Percentiles rank a stretch among this genome's conserved stretches.
Evolutionary conservation across 2,888 invertebrate species (phyloP).

Genomic region (Pteria penguin): DNA sequence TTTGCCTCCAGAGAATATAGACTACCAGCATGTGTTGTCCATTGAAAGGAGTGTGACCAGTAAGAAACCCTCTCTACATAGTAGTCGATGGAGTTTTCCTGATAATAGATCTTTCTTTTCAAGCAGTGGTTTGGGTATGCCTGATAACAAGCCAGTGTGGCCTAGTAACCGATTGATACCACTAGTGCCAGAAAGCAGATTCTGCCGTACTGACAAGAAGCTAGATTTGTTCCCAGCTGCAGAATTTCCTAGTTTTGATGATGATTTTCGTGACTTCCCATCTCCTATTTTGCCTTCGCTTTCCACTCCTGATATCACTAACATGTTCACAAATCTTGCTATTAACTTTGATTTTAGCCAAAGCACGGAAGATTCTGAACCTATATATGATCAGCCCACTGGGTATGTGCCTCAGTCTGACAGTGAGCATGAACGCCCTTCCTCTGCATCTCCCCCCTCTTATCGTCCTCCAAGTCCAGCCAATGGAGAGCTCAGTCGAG

Average conservation of each 20-base stretch:
- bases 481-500: constrained; percentile 79
- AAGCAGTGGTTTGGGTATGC: neutral
- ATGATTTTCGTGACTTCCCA: neutral
- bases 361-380: constrained; percentile 78
- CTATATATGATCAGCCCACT: constrained; percentile 85
- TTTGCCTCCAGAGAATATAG: too few species aligned
- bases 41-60: too few species aligned
- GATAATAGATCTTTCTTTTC: neutral
- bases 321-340: neutral
- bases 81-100: too few species aligned
- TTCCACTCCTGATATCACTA: neutral
- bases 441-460: constrained; percentile 80
- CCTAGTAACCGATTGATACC: neutral
- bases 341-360: constrained; percentile 51
- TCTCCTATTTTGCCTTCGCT: neutral
- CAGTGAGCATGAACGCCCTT: constrained; percentile 69
- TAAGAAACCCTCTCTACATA: too few species aligned
- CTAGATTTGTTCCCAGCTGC: neutral
- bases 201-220: neutral
- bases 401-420: constrained; percentile 64
- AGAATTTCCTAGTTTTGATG: neutral
- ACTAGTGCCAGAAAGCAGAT: neutral
- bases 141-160: neutral
- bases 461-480: constrained; percentile 65
- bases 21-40: too few species aligned